A percentile compares a stretch with the other conserved stretches of the same genome.
Conservation (phyloP, 2,113 vertebrate genomes). For the Barnardius zonarius region DNA sequence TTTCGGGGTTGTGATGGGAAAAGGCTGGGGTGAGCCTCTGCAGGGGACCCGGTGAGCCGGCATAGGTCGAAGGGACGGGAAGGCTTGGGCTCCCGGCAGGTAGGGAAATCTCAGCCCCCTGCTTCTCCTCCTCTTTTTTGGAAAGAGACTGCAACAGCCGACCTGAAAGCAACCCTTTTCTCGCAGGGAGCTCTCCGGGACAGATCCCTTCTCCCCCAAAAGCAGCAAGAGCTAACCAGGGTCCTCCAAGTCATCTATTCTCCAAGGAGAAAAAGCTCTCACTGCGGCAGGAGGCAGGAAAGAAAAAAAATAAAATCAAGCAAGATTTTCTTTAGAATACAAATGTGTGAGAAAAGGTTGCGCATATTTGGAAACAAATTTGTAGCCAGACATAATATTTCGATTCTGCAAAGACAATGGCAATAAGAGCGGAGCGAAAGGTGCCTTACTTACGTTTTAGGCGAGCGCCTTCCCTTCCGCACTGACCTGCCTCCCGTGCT, state of each 20-base stretch:
- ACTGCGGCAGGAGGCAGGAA: not conserved
- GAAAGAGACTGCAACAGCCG: not conserved
- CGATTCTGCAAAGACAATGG: slow-evolving; percentile 36
- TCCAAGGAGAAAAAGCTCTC: slow-evolving; percentile 29
- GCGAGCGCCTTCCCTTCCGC: slow-evolving; percentile 72
- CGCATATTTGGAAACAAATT: slow-evolving; percentile 19
- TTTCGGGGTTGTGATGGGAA: not conserved
- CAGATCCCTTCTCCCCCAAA: not conserved
- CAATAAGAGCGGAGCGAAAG: slow-evolving; percentile 32
- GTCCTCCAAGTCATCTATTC: slow-evolving; percentile 26
- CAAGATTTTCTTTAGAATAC: slow-evolving; percentile 33
- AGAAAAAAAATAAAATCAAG: not conserved
- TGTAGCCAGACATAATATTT: slow-evolving; percentile 26
- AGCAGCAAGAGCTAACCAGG: not conserved
- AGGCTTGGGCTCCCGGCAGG: not conserved
- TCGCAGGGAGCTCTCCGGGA: not conserved
- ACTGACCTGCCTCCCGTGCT: slow-evolving; percentile 81
- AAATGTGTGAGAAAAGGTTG: slow-evolving; percentile 40
- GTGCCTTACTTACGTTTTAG: slow-evolving; percentile 86
- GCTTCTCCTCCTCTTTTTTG: not conserved
- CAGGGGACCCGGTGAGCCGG: not conserved
- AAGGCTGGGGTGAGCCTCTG: not conserved
- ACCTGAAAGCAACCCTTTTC: not conserved
- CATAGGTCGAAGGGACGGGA: not conserved
- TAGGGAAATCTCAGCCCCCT: not conserved